phyloP scores from a whole-genome alignment of 1,140 invertebrate species.

The Trigoniulus corallinus region DNA sequence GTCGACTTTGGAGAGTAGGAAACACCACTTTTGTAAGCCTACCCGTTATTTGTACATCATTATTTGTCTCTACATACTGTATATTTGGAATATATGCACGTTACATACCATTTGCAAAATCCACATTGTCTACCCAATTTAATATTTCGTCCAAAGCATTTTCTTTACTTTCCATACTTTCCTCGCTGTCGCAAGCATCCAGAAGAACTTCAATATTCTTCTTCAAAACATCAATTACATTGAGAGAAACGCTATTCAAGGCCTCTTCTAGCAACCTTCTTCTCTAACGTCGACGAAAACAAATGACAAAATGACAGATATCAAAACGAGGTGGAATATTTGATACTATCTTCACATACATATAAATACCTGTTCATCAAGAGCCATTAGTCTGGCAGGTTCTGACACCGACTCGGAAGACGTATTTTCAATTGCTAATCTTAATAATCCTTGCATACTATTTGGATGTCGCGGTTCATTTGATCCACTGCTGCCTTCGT shows the following conservation, averaged over 20 bases:
- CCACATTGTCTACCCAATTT: conserved; percentile 47
- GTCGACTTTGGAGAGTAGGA: too few relatives aligned
- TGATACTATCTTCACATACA: too few relatives aligned
- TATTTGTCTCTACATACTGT: too few relatives aligned
- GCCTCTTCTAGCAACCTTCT: conserved; percentile 48
- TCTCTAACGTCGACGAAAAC: conserved; percentile 37
- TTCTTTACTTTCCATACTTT: conserved; percentile 33
- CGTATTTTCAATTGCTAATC: conserved; percentile 44
- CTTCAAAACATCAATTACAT: conserved; percentile 42
- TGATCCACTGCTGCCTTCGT: not conserved
- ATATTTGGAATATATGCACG: not conserved
- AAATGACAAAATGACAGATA: conserved; percentile 30
- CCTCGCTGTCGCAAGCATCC: conserved; percentile 31
- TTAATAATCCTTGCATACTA: conserved; percentile 38
- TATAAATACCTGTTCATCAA: too few relatives aligned
- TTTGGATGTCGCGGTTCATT: conserved; percentile 19
- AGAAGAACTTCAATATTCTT: conserved; percentile 39
- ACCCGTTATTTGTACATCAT: too few relatives aligned
- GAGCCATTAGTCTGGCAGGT: too few relatives aligned
- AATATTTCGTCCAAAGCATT: conserved; percentile 40
- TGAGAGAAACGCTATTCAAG: conserved; percentile 42
- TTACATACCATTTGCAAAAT: conserved; percentile 46
- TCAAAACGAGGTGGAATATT: conserved; percentile 35
- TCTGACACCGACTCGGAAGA: too few relatives aligned
- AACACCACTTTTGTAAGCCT: too few relatives aligned